phyloP scores from a whole-genome alignment of 2,797 vertebrate species.

The Falco berigora region DNA sequence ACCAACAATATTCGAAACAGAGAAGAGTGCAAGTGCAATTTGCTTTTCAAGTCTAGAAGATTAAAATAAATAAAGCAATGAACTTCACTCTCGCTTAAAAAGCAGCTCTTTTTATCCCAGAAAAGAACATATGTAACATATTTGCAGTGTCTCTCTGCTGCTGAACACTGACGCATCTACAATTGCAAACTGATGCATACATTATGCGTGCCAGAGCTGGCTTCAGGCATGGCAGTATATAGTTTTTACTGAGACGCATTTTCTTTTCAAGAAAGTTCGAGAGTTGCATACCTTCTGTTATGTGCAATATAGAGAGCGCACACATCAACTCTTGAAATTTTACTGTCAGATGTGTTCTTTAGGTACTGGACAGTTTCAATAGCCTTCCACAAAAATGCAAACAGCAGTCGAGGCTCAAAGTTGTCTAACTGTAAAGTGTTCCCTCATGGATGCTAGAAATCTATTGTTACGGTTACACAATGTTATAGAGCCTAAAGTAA shows the following conservation, averaged over 20 bases:
- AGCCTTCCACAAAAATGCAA: neutral
- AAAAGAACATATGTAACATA: conserved; percentile 48
- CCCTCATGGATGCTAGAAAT: conserved; percentile 1
- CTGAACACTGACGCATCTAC: neutral
- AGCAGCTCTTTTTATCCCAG: neutral
- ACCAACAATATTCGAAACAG: neutral
- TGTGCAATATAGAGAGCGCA: neutral
- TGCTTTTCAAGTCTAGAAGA: neutral
- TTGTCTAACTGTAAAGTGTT: neutral
- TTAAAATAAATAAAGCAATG: neutral
- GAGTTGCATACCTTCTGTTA: neutral
- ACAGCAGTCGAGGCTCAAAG: neutral
- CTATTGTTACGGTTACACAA: conserved; percentile 41
- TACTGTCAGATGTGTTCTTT: neutral
- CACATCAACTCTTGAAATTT: neutral
- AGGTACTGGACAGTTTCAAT: neutral
- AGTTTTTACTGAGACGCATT: neutral
- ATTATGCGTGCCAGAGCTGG: neutral
- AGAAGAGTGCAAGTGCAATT: neutral
- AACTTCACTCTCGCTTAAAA: neutral
- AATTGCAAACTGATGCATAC: conserved; percentile 22
- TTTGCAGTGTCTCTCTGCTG: conserved; percentile 23
- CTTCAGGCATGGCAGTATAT: neutral
- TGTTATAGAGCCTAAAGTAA: neutral
- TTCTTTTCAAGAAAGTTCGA: neutral